These are phyloP conservation scores for Rousettus leschenaultii DNA, from an alignment of 2,113 vertebrate genomes.

Conservation along the genomic window DNA sequence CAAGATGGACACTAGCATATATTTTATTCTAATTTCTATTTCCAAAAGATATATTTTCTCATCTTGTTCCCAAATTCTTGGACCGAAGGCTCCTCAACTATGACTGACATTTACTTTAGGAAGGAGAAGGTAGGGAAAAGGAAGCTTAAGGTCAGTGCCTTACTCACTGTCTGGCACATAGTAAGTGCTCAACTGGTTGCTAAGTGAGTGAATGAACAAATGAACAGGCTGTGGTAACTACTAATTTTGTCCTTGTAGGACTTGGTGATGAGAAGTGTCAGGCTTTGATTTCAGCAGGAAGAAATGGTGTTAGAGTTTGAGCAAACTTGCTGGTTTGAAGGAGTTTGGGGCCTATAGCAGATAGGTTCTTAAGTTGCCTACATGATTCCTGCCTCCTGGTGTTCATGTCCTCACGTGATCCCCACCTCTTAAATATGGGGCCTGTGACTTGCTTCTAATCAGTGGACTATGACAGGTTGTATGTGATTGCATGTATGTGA, in stretches of 20 bases:
- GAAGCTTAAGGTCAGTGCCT: neutral
- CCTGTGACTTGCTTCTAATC: neutral
- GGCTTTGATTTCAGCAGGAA: neutral
- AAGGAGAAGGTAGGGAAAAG: neutral
- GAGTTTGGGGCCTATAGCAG: too few relatives aligned
- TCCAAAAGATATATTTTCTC: neutral
- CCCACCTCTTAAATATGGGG: neutral
- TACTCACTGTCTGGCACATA: neutral
- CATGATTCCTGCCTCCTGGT: neutral
- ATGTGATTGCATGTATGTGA: neutral
- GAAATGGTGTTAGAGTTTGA: neutral
- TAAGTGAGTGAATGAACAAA: neutral
- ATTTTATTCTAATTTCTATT: neutral
- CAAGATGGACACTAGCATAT: neutral
- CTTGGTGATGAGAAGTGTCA: neutral
- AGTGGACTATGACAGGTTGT: neutral
- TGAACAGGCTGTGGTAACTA: neutral
- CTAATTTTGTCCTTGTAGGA: neutral
- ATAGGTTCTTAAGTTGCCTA: neutral
- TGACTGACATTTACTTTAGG: neutral
- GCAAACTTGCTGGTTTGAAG: neutral
- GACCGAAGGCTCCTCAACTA: neutral
- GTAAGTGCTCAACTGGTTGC: neutral
- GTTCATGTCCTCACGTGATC: neutral
- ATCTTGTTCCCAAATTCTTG: neutral